phyloP scores from a whole-genome alignment of 2,113 vertebrate species.

The Gnathonemus echidnorhynchus region DNA sequence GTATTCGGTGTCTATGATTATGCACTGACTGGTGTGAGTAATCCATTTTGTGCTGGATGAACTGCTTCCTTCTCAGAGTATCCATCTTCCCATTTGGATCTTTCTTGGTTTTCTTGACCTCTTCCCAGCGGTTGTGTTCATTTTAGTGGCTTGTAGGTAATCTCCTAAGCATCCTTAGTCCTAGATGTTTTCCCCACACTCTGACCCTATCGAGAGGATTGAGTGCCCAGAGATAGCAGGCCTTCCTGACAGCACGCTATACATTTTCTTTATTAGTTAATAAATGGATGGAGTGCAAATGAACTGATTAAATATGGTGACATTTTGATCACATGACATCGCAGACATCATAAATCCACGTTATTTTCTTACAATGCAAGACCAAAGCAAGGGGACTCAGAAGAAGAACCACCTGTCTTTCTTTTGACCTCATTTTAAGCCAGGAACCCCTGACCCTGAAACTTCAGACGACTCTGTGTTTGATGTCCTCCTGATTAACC shows the following conservation, averaged over 20 bases:
- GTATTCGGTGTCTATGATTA: neutral
- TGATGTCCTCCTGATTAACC: neutral
- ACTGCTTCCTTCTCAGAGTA: neutral
- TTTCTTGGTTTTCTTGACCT: neutral
- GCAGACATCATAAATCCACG: neutral
- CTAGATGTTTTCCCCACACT: neutral
- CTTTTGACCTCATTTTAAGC: neutral
- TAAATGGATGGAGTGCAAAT: neutral
- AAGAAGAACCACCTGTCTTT: neutral
- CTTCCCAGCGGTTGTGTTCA: neutral
- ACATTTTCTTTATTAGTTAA: neutral
- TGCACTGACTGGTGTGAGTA: neutral
- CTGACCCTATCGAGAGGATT: neutral
- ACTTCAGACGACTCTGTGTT: neutral
- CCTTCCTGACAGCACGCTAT: neutral
- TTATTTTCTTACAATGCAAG: neutral
- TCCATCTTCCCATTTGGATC: neutral
- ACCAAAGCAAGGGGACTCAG: neutral
- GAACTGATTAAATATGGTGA: neutral
- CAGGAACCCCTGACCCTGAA: neutral
- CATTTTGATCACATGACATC: neutral
- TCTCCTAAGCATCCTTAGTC: neutral
- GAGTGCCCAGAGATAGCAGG: neutral
- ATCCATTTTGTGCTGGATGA: neutral
- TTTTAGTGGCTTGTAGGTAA: neutral